Percentiles rank a stretch among this genome's conserved stretches.
phyloP scores from a whole-genome alignment of 2,888 invertebrate genomes.

The Eubasilissa splendida region DNA sequence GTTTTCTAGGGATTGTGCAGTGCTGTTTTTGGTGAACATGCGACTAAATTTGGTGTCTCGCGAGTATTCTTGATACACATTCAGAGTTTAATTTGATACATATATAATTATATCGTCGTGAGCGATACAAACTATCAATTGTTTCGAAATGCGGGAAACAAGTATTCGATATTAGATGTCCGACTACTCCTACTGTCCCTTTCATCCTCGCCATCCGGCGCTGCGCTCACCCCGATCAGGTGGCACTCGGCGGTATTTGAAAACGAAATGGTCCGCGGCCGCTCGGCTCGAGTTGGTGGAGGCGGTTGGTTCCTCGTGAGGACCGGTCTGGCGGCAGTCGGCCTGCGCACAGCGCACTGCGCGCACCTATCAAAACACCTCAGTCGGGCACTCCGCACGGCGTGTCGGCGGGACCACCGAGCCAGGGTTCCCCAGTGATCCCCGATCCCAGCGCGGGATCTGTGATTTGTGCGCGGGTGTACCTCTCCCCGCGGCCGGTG shows the following conservation, averaged over 20 bases:
- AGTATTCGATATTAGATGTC: too few species aligned
- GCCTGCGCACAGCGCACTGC: conserved; percentile 25
- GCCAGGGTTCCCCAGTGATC: conserved; percentile 16
- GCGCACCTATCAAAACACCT: conserved; percentile 39
- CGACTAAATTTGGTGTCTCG: too few species aligned
- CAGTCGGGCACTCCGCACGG: not conserved
- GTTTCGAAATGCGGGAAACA: too few species aligned
- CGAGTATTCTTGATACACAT: too few species aligned
- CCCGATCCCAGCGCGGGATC: not conserved
- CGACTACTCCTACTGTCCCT: not conserved
- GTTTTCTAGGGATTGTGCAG: too few species aligned
- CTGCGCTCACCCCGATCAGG: conserved; percentile 15
- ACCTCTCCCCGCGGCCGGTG: not conserved
- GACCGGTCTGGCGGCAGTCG: conserved; percentile 42
- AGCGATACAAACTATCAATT: too few species aligned
- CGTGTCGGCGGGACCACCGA: not conserved
- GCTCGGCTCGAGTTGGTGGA: conserved; percentile 4
- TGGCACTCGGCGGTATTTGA: not conserved
- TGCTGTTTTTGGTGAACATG: too few species aligned
- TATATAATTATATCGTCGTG: too few species aligned
- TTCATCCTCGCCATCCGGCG: conserved; percentile 7
- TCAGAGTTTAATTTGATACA: too few species aligned
- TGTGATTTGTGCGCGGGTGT: not conserved
- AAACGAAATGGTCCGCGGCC: not conserved
- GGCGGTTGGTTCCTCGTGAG: conserved; percentile 9